Conservation (phyloP, 2,113 vertebrate species). For the Hiodon tergisus region DNA sequence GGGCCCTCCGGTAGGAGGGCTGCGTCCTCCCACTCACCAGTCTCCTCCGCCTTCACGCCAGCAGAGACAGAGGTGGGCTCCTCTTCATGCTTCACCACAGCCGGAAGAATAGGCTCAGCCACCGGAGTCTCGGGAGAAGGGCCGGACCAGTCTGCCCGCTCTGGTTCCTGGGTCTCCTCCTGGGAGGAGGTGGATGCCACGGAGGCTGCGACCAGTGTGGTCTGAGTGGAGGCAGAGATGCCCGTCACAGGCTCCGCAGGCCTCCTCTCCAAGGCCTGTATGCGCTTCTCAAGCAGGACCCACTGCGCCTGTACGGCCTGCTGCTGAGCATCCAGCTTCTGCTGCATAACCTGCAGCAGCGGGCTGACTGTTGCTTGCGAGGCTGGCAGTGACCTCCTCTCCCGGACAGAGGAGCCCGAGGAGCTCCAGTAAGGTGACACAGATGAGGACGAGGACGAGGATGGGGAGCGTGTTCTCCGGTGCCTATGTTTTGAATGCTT, state of each 20-base stretch:
- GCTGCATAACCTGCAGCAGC: conserved; percentile 34
- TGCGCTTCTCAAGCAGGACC: conserved; percentile 34
- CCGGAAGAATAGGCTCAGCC: conserved; percentile 1
- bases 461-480: conserved; percentile 19
- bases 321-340: conserved; percentile 40
- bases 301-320: conserved; percentile 36
- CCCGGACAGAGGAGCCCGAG: conserved; percentile 24
- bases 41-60: conserved; percentile 8
- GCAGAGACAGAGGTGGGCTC: conserved; percentile 16
- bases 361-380: not conserved
- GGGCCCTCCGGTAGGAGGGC: conserved; percentile 7
- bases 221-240: not conserved
- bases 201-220: not conserved
- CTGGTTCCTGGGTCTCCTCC: not conserved
- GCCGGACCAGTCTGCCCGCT: conserved; percentile 17
- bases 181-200: conserved; percentile 16
- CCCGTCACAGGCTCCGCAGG: not conserved
- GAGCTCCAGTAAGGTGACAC: conserved; percentile 28
- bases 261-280: conserved; percentile 35
- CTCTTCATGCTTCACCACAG: conserved; percentile 36
- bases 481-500: conserved; percentile 21
- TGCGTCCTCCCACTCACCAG: not conserved
- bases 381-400: conserved; percentile 16
- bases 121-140: not conserved
- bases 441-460: conserved; percentile 22